Base-by-base conservation (phyloP, 2,888 invertebrate genomes). In the Nowickia ferox region DNA sequence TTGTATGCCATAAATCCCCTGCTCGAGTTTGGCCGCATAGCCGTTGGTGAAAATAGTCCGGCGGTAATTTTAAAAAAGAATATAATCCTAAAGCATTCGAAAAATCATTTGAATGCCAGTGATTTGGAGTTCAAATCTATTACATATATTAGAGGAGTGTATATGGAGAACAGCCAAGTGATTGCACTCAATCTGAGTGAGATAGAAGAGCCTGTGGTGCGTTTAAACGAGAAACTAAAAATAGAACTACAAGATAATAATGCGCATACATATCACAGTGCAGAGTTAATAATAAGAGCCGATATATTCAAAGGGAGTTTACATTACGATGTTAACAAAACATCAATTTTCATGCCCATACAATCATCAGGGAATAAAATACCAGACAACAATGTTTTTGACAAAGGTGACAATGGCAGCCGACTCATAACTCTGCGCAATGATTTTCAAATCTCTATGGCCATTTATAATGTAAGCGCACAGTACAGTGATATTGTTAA, bases 21-120 rank as follows among this genome's bases (percentile, higher is more conserved):
- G 82, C 93, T 98, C 46, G 97, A 98, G 93, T 97, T 98, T 93
- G 97, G 97, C 46, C 94, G 97, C 84, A 94, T 97, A 69, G 95
- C 96, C 69, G 95, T 95, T 42, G 93, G 95, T 77, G 96, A 96
- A 90, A 93, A 68, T 1, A 55, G 38, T 4, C 44, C 87, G 30
- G 22, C 17, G 19, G 79, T 61, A 59, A 51, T 76, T 2, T 40
- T 79, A 15, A 79, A 72, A 61, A 75, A 76, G 48, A 83, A 66
- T 40, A 40, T 86, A 53, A 65, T 15, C 9, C 53, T 86, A 72
- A 75, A 71, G 48, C 83, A 86, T 68, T 86, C 86, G 55, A 83
- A 83, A 80, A 83, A 19, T 75, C 71, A 79, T 38, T 76, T 83
- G 72, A 83, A 86, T 66, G 55, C 80, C 15, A 65, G 13, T 9